Evolutionary conservation across 2,888 invertebrate genomes (phyloP).

Genomic region (Diarsia brunnea): DNA sequence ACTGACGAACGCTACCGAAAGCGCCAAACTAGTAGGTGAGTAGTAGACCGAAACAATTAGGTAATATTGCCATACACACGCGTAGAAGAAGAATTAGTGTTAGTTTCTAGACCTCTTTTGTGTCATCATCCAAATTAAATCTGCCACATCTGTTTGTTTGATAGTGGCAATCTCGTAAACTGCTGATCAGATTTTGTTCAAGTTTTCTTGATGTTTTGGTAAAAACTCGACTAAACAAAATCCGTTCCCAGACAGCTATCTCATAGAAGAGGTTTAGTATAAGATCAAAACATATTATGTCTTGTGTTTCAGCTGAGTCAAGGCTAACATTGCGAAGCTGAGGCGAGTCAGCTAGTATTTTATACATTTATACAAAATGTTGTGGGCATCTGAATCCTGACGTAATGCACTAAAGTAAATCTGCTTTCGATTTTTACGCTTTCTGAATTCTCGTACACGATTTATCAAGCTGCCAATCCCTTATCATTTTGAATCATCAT

Average conservation of each 20-base stretch:
- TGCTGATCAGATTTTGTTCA: not conserved
- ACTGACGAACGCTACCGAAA: too few relatives aligned
- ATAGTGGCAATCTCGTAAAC: not conserved
- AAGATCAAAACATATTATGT: constrained; percentile 13
- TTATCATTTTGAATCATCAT: not conserved
- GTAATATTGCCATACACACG: too few relatives aligned
- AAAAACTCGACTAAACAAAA: not conserved
- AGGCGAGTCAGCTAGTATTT: constrained; percentile 1
- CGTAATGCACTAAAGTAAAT: constrained; percentile 22
- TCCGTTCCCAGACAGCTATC: not conserved
- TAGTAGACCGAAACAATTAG: too few relatives aligned
- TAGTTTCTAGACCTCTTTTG: not conserved
- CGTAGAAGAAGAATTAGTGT: not conserved
- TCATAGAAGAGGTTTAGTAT: not conserved
- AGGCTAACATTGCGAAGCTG: constrained; percentile 1
- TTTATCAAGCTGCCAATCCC: not conserved
- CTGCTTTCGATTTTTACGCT: constrained; percentile 3
- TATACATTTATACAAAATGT: not conserved
- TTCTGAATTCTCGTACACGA: not conserved
- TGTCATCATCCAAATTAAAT: not conserved
- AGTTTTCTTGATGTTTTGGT: not conserved
- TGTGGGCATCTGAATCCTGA: constrained; percentile 29
- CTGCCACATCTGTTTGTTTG: not conserved
- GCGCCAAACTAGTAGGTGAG: too few relatives aligned
- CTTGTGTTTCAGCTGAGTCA: constrained; percentile 16